A percentile compares a stretch with the other conserved stretches of the same genome.
Evolutionary conservation across 2,113 vertebrate species (phyloP).

Genomic region (Dryoscopus gambensis): DNA sequence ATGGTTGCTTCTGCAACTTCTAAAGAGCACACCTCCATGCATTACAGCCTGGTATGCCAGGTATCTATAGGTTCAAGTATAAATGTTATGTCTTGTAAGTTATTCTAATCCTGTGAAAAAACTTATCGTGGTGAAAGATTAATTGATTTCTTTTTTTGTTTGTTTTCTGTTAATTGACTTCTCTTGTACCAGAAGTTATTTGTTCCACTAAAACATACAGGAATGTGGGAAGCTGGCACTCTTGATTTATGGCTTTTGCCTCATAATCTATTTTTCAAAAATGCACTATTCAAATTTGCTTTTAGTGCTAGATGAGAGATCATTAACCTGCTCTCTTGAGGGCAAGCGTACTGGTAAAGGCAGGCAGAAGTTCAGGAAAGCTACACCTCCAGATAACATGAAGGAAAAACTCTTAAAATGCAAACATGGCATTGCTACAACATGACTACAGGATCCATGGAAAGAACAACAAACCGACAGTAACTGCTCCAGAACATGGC

Average conservation of each 20-base stretch:
- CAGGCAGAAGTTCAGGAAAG: not conserved
- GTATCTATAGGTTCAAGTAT: not conserved
- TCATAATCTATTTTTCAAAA: not conserved
- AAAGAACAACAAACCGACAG: not conserved
- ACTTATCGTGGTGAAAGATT: not conserved
- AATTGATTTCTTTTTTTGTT: not conserved
- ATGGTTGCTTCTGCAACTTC: not conserved
- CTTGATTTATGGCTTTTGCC: not conserved
- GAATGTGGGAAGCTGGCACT: not conserved
- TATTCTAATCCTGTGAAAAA: not conserved
- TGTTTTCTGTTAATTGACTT: not conserved
- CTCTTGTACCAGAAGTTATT: not conserved
- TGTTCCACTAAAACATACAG: not conserved
- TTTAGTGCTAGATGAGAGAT: not conserved
- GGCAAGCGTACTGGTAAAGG: not conserved
- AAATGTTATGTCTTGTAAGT: not conserved
- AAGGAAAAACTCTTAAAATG: not conserved
- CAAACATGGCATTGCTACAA: not conserved
- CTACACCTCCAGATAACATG: not conserved
- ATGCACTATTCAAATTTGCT: not conserved
- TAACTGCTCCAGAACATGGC: accelerated
- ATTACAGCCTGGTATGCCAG: not conserved
- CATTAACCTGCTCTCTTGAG: not conserved
- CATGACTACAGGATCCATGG: not conserved
- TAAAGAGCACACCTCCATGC: not conserved